Evolutionary conservation across 2,113 vertebrate species (phyloP).

Genomic region (Ageneiosus marmoratus): DNA sequence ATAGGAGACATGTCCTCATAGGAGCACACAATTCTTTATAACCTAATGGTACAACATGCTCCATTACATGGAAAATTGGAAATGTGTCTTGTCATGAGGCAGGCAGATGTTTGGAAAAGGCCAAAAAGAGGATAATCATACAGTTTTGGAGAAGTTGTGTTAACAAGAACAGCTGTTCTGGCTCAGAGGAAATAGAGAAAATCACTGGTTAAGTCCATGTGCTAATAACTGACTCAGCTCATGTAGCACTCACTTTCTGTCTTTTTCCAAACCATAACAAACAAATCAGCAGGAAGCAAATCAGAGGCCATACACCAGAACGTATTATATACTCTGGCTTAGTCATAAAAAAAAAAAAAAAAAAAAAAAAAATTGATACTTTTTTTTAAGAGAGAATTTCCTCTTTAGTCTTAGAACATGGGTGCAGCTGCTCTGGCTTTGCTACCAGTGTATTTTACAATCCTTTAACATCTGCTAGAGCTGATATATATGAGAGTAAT

Average conservation of each 20-base stretch:
- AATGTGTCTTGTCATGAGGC: background rate
- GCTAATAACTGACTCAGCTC: conserved; percentile 15
- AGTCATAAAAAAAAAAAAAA: background rate
- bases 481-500: no score
- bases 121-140: background rate
- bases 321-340: background rate
- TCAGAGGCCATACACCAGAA: background rate
- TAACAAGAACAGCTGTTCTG: conserved; percentile 38
- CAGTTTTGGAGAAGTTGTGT: background rate
- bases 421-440: background rate
- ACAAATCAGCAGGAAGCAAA: background rate
- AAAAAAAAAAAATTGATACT: no score
- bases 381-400: background rate
- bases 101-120: background rate
- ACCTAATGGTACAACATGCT: background rate
- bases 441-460: background rate
- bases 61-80: background rate
- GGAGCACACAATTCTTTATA: background rate
- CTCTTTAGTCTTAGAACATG: background rate
- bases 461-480: background rate
- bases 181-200: background rate
- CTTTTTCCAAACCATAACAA: background rate
- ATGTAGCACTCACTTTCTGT: background rate
- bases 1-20: background rate
- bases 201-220: conserved; percentile 3